Percentiles rank a stretch among this genome's conserved stretches.
Evolutionary conservation across 2,888 invertebrate species (phyloP).

Genomic region (Holacanthella duospinosa): DNA sequence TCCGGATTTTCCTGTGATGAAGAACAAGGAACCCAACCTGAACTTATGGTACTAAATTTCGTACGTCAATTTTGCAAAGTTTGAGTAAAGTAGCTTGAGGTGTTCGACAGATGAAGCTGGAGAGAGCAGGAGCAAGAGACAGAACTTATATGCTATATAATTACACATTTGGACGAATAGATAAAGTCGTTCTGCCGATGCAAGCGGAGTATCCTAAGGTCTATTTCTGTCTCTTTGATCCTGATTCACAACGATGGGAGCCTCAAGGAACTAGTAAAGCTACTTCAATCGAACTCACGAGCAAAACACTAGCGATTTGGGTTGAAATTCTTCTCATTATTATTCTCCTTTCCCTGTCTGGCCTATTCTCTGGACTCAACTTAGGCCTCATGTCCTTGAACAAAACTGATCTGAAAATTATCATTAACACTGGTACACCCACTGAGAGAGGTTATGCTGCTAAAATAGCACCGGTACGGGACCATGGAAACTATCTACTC

Average conservation of each 20-base stretch:
- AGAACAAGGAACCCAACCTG: neutral
- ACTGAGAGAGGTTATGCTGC: constrained; percentile 71
- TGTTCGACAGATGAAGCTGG: neutral
- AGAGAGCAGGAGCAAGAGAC: neutral
- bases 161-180: neutral
- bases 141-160: neutral
- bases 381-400: constrained; percentile 93
- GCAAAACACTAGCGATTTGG: constrained; percentile 57
- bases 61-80: neutral
- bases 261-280: constrained; percentile 9
- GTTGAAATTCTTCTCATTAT: constrained; percentile 59
- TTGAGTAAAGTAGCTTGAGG: neutral
- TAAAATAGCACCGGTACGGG: constrained; percentile 81
- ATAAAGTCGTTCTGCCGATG: neutral
- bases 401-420: constrained; percentile 85
- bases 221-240: neutral
- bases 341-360: constrained; percentile 71
- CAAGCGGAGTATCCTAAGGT: neutral
- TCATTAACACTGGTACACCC: constrained; percentile 82
- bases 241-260: neutral
- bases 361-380: constrained; percentile 92
- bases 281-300: constrained; percentile 11
- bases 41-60: neutral
- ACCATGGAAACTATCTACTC: constrained; percentile 87
- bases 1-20: neutral